Percentiles rank a stretch among this genome's conserved stretches.
These are phyloP conservation scores for Hypanus sabinus DNA, from an alignment of 2,113 vertebrate genomes.

Conservation along the genomic window DNA sequence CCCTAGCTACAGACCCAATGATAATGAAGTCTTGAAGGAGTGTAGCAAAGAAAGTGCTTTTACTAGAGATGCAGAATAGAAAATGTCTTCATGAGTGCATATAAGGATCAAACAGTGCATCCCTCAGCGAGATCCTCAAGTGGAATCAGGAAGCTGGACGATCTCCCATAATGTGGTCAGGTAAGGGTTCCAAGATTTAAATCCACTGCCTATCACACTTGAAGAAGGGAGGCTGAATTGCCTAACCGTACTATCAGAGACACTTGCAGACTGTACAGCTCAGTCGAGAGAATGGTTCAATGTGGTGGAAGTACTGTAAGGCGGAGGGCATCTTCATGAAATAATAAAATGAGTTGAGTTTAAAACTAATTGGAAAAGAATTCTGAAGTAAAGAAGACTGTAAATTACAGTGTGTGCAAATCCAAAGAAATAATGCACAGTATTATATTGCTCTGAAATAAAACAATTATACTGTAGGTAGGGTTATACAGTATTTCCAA, in stretches of 20 bases:
- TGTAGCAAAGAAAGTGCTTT: neutral
- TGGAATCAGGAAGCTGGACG: neutral
- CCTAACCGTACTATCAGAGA: no score
- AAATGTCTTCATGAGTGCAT: neutral
- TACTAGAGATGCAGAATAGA: neutral
- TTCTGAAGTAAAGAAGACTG: neutral
- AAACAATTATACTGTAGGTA: neutral
- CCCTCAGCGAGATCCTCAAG: neutral
- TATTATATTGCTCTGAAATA: neutral
- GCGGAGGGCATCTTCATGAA: neutral
- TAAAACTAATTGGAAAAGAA: neutral
- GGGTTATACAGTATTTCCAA: neutral
- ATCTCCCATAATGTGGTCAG: no score
- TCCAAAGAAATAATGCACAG: neutral
- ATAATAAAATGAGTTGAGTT: neutral
- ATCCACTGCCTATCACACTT: no score
- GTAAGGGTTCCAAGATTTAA: no score
- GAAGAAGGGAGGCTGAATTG: no score
- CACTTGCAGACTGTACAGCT: neutral
- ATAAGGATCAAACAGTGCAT: neutral
- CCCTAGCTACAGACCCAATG: no score
- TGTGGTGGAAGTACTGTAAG: neutral
- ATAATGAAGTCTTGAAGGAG: no score
- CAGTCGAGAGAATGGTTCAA: neutral
- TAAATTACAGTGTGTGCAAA: neutral